Evolutionary conservation across 2,888 invertebrate species (phyloP).

Genomic region (Heterodera filipjevi): DNA sequence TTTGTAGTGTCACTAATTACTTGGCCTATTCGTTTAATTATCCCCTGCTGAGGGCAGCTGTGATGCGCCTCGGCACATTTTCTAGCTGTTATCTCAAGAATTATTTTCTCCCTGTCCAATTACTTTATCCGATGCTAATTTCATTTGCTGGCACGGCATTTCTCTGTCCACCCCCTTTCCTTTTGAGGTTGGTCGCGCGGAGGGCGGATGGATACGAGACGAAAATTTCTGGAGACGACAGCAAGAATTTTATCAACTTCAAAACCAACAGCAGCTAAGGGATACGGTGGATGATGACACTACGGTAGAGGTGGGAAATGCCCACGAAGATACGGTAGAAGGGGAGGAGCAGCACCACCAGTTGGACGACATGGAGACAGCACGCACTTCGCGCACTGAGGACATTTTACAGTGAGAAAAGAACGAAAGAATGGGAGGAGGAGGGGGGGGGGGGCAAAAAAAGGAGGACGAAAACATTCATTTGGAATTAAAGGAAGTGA

Average conservation of each 20-base stretch:
- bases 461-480: background rate
- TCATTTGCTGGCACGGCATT: too few species aligned
- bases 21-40: too few species aligned
- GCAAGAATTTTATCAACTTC: background rate
- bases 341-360: background rate
- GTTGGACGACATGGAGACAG: background rate
- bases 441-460: background rate
- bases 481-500: too few species aligned
- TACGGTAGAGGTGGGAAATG: background rate
- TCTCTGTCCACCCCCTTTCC: too few species aligned
- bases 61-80: too few species aligned
- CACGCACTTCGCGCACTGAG: background rate
- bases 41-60: too few species aligned
- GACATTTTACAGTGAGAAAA: constrained; percentile 8
- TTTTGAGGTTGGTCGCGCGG: background rate
- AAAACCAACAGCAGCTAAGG: background rate
- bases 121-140: too few species aligned
- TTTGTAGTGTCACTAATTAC: too few species aligned
- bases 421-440: too few species aligned
- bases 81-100: too few species aligned
- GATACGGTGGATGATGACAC: background rate
- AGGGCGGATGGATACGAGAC: background rate
- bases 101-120: too few species aligned
- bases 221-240: background rate
- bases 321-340: background rate